phyloP scores from a whole-genome alignment of 2,113 vertebrate species.

The Fukomys damarensis region DNA sequence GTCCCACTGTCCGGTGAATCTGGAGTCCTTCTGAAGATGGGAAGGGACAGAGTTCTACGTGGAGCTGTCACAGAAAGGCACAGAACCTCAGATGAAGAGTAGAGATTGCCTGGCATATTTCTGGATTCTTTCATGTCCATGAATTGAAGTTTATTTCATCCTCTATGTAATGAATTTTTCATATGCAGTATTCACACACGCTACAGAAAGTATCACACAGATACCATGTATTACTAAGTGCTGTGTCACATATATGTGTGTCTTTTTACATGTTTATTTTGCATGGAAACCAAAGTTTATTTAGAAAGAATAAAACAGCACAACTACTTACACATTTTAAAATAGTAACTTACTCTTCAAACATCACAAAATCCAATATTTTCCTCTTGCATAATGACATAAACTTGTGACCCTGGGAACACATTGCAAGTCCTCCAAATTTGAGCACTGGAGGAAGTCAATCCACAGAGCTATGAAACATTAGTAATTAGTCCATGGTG shows the following conservation, averaged over 20 bases:
- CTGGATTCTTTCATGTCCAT: neutral
- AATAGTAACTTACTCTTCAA: neutral
- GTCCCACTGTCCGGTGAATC: neutral
- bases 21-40: neutral
- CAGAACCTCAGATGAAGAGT: neutral
- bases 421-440: too few species aligned
- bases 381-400: neutral
- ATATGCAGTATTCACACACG: too few species aligned
- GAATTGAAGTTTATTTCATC: neutral
- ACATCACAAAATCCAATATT: neutral
- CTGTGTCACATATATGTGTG: accelerated
- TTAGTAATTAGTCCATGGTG: neutral
- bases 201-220: neutral
- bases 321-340: neutral
- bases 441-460: neutral
- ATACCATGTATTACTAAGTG: neutral
- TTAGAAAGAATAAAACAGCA: neutral
- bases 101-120: neutral
- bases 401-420: neutral
- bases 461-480: neutral
- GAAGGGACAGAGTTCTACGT: neutral
- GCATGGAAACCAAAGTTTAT: neutral
- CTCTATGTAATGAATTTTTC: neutral
- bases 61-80: neutral
- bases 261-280: neutral